Conservation (phyloP, 2,797 vertebrate genomes). For the Pelochelys cantorii region DNA sequence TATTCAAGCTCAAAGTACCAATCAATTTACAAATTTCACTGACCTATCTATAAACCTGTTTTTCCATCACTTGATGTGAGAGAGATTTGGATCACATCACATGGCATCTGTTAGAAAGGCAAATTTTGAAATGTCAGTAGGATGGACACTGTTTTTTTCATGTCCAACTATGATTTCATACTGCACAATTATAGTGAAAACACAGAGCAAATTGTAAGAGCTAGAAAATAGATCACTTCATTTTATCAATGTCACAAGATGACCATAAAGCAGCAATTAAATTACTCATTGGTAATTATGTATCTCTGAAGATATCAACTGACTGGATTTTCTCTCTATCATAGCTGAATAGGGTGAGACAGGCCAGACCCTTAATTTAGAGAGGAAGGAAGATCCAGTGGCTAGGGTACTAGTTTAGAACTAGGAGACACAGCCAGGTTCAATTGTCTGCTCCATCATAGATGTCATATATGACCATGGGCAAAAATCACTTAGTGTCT, state of each 20-base stretch:
- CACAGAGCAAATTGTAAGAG: too few relatives aligned
- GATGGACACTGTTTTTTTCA: not conserved
- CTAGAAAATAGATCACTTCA: not conserved
- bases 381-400: not conserved
- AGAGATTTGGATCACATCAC: too few relatives aligned
- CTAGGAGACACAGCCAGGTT: not conserved
- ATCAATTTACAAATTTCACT: not conserved
- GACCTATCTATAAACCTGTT: not conserved
- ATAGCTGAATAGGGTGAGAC: not conserved
- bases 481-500: not conserved
- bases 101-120: too few relatives aligned
- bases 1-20: not conserved
- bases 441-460: not conserved
- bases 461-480: fast-evolving
- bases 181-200: too few relatives aligned
- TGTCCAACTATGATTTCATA: not conserved
- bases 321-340: not conserved
- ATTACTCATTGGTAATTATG: too few relatives aligned
- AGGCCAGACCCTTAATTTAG: not conserved
- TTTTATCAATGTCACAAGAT: not conserved
- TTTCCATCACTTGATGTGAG: not conserved
- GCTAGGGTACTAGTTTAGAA: not conserved
- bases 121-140: not conserved
- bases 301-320: too few relatives aligned
- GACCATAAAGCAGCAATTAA: not conserved